These are phyloP conservation scores for Argyresthia goedartella DNA, from an alignment of 2,888 invertebrate genomes.

Conservation along the genomic window DNA sequence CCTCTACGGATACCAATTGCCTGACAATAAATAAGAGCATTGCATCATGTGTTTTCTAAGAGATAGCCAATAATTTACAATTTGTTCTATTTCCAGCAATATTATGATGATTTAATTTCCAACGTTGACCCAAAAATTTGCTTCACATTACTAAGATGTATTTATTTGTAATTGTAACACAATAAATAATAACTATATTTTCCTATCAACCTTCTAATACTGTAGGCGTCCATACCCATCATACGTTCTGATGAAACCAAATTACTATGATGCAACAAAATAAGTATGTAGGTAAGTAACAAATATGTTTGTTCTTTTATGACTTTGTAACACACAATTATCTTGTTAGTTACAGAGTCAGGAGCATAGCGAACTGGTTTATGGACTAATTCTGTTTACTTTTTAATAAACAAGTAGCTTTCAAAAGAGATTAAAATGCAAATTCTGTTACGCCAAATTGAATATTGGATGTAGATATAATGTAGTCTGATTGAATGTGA, in stretches of 20 bases:
- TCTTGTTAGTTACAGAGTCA: not conserved
- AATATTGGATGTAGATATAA: not conserved
- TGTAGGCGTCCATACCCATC: too few relatives aligned
- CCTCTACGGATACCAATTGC: too few relatives aligned
- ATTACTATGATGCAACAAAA: not conserved
- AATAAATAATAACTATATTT: too few relatives aligned
- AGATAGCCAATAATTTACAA: too few relatives aligned
- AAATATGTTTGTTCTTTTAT: conserved; percentile 1
- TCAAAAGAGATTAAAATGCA: not conserved
- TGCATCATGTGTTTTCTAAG: too few relatives aligned
- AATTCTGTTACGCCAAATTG: not conserved
- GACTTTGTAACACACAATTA: not conserved
- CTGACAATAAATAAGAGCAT: too few relatives aligned
- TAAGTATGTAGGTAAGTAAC: not conserved
- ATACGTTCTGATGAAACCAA: not conserved
- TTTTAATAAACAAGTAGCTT: not conserved
- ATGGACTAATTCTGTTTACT: not conserved
- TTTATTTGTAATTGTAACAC: too few relatives aligned
- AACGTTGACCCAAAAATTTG: too few relatives aligned
- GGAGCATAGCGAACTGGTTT: not conserved
- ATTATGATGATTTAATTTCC: too few relatives aligned
- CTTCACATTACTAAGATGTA: too few relatives aligned
- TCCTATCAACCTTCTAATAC: too few relatives aligned
- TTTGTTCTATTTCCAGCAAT: too few relatives aligned
- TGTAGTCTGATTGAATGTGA: not conserved